Conservation (phyloP, 2,113 vertebrate species). For the Sminthopsis crassicaudata region DNA sequence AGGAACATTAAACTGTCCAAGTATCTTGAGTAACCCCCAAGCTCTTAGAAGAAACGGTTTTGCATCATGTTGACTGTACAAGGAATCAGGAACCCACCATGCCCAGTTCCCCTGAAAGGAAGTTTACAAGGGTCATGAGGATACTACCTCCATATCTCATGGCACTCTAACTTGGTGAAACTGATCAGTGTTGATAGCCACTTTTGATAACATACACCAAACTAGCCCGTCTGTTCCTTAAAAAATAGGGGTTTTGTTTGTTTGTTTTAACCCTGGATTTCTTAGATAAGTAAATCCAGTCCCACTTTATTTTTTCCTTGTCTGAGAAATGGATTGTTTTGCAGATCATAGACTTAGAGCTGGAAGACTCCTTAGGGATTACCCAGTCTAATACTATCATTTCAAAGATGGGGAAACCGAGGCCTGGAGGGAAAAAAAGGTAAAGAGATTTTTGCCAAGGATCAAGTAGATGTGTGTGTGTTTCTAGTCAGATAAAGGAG, state of each 20-base stretch:
- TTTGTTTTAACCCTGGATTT: neutral
- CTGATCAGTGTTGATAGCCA: neutral
- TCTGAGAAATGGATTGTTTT: neutral
- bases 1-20: no score
- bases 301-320: neutral
- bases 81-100: neutral
- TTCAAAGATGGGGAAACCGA: neutral
- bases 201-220: neutral
- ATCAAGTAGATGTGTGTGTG: neutral
- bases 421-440: neutral
- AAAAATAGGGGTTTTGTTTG: neutral
- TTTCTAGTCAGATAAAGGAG: neutral
- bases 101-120: neutral
- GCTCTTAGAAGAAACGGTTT: neutral
- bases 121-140: neutral
- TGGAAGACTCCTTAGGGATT: neutral
- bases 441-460: neutral
- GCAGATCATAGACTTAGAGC: neutral
- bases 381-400: neutral
- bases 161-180: neutral
- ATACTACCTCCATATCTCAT: neutral
- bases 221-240: neutral
- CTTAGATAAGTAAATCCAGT: neutral
- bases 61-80: neutral
- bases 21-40: neutral